Evolutionary conservation across 2,797 vertebrate genomes (phyloP).

Genomic region (Gambusia yucatana): DNA sequence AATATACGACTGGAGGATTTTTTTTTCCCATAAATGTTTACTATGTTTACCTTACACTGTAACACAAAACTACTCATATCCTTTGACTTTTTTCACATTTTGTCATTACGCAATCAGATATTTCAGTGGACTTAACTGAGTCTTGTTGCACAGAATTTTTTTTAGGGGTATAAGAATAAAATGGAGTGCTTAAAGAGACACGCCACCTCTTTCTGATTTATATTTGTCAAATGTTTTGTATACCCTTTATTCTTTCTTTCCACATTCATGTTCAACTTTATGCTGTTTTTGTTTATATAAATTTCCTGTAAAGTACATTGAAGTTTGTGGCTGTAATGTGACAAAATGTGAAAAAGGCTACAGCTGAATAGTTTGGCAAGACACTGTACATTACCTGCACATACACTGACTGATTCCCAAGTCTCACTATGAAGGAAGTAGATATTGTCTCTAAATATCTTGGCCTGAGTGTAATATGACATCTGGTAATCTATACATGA

Average conservation of each 20-base stretch:
- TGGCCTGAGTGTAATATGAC: neutral
- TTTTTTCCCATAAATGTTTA: neutral
- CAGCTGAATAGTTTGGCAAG: neutral
- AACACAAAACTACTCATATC: neutral
- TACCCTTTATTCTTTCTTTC: neutral
- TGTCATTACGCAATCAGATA: neutral
- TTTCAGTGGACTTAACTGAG: neutral
- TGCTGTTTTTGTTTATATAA: neutral
- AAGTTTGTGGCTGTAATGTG: neutral
- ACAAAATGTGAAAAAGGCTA: neutral
- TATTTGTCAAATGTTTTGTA: neutral
- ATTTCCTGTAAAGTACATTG: neutral
- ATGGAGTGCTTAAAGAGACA: neutral
- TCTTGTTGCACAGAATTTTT: neutral
- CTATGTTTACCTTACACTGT: neutral
- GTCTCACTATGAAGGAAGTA: neutral
- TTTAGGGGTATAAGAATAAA: neutral
- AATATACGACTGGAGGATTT: neutral
- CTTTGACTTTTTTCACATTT: neutral
- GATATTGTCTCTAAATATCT: neutral
- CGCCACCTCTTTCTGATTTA: neutral
- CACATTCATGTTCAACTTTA: neutral
- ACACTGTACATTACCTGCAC: neutral
- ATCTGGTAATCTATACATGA: neutral
- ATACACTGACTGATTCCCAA: neutral